Conservation (phyloP, 1,140 invertebrate genomes). For the Batillaria attramentaria region DNA sequence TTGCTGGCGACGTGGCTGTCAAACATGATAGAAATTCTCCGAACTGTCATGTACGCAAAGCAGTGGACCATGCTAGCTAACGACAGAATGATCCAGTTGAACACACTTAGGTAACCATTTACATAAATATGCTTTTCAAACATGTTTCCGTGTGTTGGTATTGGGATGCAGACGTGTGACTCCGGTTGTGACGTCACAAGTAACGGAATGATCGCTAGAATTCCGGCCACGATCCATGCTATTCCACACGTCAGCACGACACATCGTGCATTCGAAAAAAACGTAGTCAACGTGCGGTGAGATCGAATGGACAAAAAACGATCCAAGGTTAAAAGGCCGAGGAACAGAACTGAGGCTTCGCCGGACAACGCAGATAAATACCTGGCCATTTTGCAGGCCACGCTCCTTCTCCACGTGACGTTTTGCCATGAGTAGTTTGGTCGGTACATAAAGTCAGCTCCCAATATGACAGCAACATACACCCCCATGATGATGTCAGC, state of each 20-base stretch:
- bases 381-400: constrained; percentile 52
- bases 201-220: constrained; percentile 14
- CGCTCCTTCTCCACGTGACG: constrained; percentile 45
- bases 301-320: constrained; percentile 46
- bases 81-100: constrained; percentile 42
- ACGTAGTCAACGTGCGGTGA: constrained; percentile 42
- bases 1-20: constrained; percentile 9
- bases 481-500: constrained; percentile 64
- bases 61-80: constrained; percentile 37
- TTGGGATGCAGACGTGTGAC: constrained; percentile 18
- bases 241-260: constrained; percentile 15
- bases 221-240: background rate
- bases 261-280: background rate
- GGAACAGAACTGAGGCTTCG: constrained; percentile 2
- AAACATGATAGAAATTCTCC: constrained; percentile 15
- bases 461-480: constrained; percentile 58
- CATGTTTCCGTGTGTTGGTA: background rate
- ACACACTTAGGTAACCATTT: constrained; percentile 37
- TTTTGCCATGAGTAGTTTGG: constrained; percentile 52
- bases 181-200: constrained; percentile 27
- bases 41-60: constrained; percentile 35
- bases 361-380: constrained; percentile 49
- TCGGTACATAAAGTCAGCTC: constrained; percentile 27
- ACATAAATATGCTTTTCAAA: constrained; percentile 39
- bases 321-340: constrained; percentile 43